Evolutionary conservation across 2,888 invertebrate genomes (phyloP).

Genomic region (Palloptera scutellata): DNA sequence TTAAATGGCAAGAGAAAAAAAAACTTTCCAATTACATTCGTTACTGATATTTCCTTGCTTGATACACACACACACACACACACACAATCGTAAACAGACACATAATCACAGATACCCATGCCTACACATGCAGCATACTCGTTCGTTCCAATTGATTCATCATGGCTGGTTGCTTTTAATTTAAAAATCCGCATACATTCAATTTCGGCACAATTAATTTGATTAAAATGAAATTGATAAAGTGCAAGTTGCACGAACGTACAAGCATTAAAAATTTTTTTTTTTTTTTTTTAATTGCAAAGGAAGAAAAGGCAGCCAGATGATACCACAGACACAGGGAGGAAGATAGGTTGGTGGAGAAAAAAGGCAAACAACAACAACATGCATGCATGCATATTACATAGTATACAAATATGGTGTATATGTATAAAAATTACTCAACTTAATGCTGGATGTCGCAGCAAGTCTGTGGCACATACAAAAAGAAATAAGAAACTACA

Average conservation of each 20-base stretch:
- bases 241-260: conserved; percentile 20
- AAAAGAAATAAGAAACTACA: no score
- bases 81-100: not conserved
- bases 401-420: no score
- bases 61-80: not conserved
- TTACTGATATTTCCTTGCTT: conserved; percentile 1
- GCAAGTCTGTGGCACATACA: no score
- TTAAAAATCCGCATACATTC: conserved; percentile 36
- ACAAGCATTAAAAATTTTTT: not conserved
- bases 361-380: no score
- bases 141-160: conserved; percentile 9
- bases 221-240: conserved; percentile 43
- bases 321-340: no score
- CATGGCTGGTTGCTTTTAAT: conserved; percentile 21
- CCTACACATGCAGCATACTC: not conserved
- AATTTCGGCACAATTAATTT: conserved; percentile 45
- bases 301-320: no score
- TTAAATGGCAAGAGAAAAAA: not conserved
- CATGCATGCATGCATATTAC: no score
- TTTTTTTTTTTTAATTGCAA: not conserved
- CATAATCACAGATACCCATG: no score
- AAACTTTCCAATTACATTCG: conserved; percentile 9
- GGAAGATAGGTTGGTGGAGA: no score
- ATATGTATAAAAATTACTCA: no score
- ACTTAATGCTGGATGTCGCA: no score